These are phyloP conservation scores for Muscicapa comitata DNA, from an alignment of 2,797 vertebrate genomes.

Conservation along the genomic window DNA sequence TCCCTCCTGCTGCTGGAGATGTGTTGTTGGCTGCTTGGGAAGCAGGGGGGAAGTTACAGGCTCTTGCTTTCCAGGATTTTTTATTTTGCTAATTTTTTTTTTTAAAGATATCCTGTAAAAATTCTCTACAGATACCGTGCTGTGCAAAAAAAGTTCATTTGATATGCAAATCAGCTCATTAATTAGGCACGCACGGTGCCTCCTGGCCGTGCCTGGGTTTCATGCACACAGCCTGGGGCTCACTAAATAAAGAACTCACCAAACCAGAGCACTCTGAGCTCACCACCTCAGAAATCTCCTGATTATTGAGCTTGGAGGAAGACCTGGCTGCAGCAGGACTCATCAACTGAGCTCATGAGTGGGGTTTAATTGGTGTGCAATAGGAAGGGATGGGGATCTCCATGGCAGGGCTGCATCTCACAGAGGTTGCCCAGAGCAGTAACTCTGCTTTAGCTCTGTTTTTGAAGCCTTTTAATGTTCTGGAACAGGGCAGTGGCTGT, in stretches of 20 bases:
- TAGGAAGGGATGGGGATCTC: background rate
- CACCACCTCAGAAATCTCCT: background rate
- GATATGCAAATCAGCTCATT: background rate
- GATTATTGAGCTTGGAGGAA: background rate
- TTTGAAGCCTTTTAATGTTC: background rate
- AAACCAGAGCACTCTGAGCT: background rate
- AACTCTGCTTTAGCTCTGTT: background rate
- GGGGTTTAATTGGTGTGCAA: background rate
- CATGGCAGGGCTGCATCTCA: background rate
- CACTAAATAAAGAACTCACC: background rate
- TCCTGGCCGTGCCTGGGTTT: background rate
- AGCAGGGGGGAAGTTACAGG: fast-evolving
- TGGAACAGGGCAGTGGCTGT: background rate
- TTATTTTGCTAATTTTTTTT: background rate
- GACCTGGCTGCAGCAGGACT: background rate
- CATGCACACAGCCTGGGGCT: too few species aligned
- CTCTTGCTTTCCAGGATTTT: background rate
- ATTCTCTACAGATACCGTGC: background rate
- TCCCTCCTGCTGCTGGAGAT: background rate
- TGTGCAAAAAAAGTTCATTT: background rate
- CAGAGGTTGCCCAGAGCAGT: background rate
- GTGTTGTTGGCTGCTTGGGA: background rate
- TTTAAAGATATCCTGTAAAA: background rate
- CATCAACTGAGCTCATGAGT: background rate
- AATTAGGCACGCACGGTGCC: background rate